Base-by-base conservation (phyloP, 2,888 invertebrate species). In the Plemyria rubiginata region DNA sequence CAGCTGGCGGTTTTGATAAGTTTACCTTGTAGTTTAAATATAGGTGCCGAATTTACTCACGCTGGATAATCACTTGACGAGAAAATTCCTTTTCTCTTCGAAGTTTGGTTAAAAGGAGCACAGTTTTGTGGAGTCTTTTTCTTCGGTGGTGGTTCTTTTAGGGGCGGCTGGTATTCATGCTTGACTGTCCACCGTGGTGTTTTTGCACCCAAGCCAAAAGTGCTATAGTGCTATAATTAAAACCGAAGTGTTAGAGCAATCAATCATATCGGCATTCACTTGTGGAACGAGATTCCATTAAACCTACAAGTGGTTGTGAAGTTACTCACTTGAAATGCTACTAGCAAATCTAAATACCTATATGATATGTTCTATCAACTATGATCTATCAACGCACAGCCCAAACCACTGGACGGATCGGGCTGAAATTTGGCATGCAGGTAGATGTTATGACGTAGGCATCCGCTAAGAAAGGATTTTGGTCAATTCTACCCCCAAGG, bases 91-190 rank as follows among this genome's bases (percentile, higher is more conserved):
- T 90, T 87, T 70, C 89, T 83, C 66, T 80, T 86, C 0, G 85
- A 83, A 0, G 87, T 88, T 3, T 88, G 81, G 68, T 93, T 93
- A 69, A 93, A 93, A 0, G 92, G 84, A 6, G 92, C 92, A 53
- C 88, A 90, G 68, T 88, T 88, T 60, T 85, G 80, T 15, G 73
- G 73, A 0, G 75, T 43, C 0, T 76, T 78, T 52, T 71, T 67
- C 32, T 69, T 65, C 0, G 75, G 76, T 0, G 78, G 72, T 0
- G 73, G 76, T 36, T 82, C 82, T 9, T 76, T 77, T 0, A 80
- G 83, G 0, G 92, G 92, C 0, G 93, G 91, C 64, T 93, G 93
- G 64, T 90, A 89, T 60, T 86, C 88, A 38, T 88, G 90, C 60
- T 80, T 87, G 0, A 73, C 67, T 43, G 76, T 60, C 84, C 87